Conservation (phyloP, 2,113 vertebrate species). For the Macaca mulatta region DNA sequence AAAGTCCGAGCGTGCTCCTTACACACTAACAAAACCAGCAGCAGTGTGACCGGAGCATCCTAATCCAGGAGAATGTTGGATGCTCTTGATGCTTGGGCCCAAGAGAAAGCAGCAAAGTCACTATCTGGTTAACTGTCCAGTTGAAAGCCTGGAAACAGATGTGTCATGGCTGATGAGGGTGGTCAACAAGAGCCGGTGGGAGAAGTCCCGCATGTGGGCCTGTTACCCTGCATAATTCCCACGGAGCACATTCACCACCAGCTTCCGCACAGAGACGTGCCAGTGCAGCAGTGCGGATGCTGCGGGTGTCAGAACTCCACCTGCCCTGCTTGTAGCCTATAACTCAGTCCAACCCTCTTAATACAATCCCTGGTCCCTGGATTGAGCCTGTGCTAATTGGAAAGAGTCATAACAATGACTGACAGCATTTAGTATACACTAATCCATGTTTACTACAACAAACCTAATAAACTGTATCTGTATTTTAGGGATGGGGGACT, state of each 20-base stretch:
- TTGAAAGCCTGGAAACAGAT: not conserved
- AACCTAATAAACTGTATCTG: not conserved
- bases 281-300: rapidly evolving
- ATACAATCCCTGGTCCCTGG: not conserved
- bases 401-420: not conserved
- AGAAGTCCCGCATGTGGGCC: not conserved
- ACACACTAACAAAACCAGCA: not conserved
- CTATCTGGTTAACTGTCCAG: no score
- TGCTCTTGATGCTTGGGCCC: not conserved
- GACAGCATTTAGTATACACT: not conserved
- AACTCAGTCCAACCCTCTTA: not conserved
- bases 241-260: not conserved
- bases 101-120: not conserved
- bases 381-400: not conserved
- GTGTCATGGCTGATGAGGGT: not conserved
- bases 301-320: no score
- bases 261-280: not conserved
- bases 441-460: not conserved
- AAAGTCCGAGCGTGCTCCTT: not conserved
- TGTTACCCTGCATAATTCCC: rapidly evolving
- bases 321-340: not conserved
- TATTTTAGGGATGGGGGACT: not conserved
- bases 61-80: not conserved
- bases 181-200: not conserved
- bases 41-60: not conserved